Base-by-base conservation (phyloP, 2,113 vertebrate species). In the Lagenorhynchus albirostris region DNA sequence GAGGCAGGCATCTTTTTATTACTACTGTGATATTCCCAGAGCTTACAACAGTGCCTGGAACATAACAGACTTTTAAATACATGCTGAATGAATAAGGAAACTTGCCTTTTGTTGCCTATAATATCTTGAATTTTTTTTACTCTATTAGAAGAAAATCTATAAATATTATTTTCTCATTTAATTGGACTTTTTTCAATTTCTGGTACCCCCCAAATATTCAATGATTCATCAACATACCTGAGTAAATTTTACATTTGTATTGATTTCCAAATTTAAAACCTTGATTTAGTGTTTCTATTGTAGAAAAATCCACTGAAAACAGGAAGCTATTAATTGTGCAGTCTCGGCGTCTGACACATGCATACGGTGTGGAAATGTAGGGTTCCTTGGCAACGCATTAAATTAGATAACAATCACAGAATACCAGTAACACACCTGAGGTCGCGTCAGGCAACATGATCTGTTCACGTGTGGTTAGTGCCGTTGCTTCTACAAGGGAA, bases 161-260 rank as follows among this genome's bases (percentile, higher is more conserved):
- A 93, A 90, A 53, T 91, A 89, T 67, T 77, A 89, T 94, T 85
- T 93, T 31, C 38, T 85, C 77, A 73, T 23, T 81, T 89, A 97
- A 91, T 81, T 96, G 53, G n/a, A 71, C 65, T 50, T 94, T 88
- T 95, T 90, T 70, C 8, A 71, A 29, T 85, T 94, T 93, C 65
- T 94, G 15, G 10, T 81, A 36, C n/a, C 53, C 18, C n/a, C 65
- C 18, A 89, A 79, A 73, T 26, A 79, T 85, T 96, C 82, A 93
- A 89, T 92, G 94, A 86, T 83, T 95, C 86, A 97, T 95, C 83
- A 97, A 87, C 47, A 65, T 63, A 89, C n/a, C 53, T 93, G 53
- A 93, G 25, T 96, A 97, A 95, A 96, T 86, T 96, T 96, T 91
- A 84, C 55, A 82, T 82, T 90, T 92, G 62, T 23, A 92, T 94